Base-by-base conservation (phyloP, 92 coral and sea anemone genomes). In the Parazoanthus swiftii region DNA sequence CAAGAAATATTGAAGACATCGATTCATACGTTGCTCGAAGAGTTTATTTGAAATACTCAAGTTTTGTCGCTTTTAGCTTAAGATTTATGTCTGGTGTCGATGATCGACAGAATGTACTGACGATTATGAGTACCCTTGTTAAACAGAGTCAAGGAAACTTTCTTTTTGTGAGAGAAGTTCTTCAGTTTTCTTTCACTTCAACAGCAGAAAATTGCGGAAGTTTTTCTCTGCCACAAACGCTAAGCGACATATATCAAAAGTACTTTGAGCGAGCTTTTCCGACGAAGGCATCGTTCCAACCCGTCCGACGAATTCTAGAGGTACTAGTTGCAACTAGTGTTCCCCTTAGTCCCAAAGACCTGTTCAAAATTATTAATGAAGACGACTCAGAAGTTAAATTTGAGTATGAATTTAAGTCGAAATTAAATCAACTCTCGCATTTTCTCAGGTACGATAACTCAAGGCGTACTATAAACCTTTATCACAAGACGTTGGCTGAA, bases 121-220 rank as follows among this genome's bases (percentile, higher is more conserved):
- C 65, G 35, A 63, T 81, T 8, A 81, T 81, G 85, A 81, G 36
- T 26, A 81, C 37, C 8, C 86, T 82, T 82, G 86, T 82, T 23
- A 82, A 36, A 2, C 75, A 82, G 76, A 82, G 86, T 66, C 86
- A 90, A 59, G 92, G 92, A 6, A 90, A 90, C 59, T 90, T 90
- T 72, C 85, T 90, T 51, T 90, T 90, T 74, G 89, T 86, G 2
- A 90, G 84, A 48, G 88, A 88, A 50, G 73, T 77, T 20, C 65
- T 90, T 70, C 58, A 85, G 42, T 76, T 80, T 44, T 29, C 50
- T 48, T 26, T 76, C 18, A 66, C 81, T 4, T 66, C 81, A 2
- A 42, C 84, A 36, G 66, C 80, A 15, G 42, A 36, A 42, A 86
- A 73, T 15, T 33, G 50, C 56, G 79, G 76, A 9, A 36, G 58